These are phyloP conservation scores for Mythimna lalbum DNA, from an alignment of 2,888 invertebrate genomes.

Conservation along the genomic window DNA sequence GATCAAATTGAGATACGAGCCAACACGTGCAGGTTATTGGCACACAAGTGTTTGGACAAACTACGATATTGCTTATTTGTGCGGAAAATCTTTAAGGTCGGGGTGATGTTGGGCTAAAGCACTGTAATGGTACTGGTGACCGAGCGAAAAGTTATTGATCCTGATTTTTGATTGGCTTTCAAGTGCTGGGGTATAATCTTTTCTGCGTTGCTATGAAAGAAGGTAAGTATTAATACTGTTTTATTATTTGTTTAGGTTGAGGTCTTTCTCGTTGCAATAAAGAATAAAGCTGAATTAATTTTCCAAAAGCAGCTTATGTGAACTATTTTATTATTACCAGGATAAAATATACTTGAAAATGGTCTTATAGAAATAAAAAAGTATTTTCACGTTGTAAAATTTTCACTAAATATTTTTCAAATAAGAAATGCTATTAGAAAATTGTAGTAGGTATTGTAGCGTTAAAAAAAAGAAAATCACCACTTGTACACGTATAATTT, in stretches of 20 bases:
- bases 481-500: too few species aligned
- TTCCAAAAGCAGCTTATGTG: background rate
- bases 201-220: slow-evolving; percentile 1
- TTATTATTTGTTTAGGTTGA: slow-evolving; percentile 30
- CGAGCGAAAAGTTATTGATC: slow-evolving; percentile 45
- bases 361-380: background rate
- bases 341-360: background rate
- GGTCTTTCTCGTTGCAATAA: background rate
- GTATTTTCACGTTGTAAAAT: background rate
- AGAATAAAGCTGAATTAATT: background rate
- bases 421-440: background rate
- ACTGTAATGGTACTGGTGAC: slow-evolving; percentile 52
- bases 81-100: slow-evolving; percentile 78
- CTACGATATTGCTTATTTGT: slow-evolving; percentile 87
- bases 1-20: slow-evolving; percentile 88
- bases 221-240: slow-evolving; percentile 4
- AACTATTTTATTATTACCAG: background rate
- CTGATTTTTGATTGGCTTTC: slow-evolving; percentile 50
- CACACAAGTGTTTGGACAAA: slow-evolving; percentile 88
- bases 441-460: background rate
- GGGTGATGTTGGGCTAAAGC: slow-evolving; percentile 62
- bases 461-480: too few species aligned
- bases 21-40: slow-evolving; percentile 89
- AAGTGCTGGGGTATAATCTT: slow-evolving; percentile 15
- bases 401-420: background rate